Evolutionary conservation across 2,888 invertebrate genomes (phyloP), one percentile per base, ranked within the genome.

Genomic region (Ypsolopha sequella): DNA sequence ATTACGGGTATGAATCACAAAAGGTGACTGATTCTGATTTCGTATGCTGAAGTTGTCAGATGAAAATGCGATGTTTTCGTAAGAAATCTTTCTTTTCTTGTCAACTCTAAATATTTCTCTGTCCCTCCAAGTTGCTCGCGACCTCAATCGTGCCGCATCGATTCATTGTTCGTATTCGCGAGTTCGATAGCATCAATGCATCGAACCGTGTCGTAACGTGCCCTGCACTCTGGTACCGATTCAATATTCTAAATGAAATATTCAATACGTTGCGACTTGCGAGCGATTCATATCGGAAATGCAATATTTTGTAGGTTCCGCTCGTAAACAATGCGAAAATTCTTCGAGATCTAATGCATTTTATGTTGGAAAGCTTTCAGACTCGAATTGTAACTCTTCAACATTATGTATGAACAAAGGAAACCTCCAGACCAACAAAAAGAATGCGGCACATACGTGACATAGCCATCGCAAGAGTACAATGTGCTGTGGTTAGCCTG

Each of bases 241-340:
- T 73, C 74, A 70, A 76, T 75, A 73, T 76, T 68, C 64, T 63
- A 68, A 68, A 71, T 76, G 71, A 71, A 76, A 77, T 74, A 76
- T 79, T 74, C 75, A 77, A 72, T 70, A 69, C 65, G 61, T 60
- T 66, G 65, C 67, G 24, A 24, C 24, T 24, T n/a, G n/a, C 66
- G 68, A 66, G 66, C 65, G 64, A 68, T 68, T 64, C 64, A 63
- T 65, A 70, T 66, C 64, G 64, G 63, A 64, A 67, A 61, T 63
- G 64, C 62, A 64, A 64, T 65, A 63, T 67, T 65, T 67, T 66
- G 60, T 59, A 58, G 55, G 58, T 59, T 56, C 58, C 50, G 56
- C 54, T 54, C 56, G 62, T 58, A 63, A 61, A 61, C 60, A 64
- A 63, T 58, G 57, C 57, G 52, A 54, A 53, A 24, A 43, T 35